Conservation (phyloP, 2,113 vertebrate species). For the Crotophaga sulcirostris region DNA sequence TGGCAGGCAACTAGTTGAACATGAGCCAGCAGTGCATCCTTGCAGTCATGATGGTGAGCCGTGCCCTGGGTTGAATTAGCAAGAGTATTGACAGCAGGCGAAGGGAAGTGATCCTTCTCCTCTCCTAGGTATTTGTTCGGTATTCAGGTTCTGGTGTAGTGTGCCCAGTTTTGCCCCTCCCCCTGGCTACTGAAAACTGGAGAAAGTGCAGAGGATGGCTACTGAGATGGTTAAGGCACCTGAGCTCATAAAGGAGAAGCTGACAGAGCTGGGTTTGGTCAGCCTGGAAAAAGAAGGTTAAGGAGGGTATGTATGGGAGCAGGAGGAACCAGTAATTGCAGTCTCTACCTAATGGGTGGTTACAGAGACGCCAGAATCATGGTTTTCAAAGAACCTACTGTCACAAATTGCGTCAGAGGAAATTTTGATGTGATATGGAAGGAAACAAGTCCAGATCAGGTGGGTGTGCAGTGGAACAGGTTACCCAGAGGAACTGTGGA, state of each 20-base stretch:
- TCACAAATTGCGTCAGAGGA: not conserved
- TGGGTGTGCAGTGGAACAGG: not conserved
- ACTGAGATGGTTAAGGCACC: not conserved
- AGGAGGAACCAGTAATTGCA: not conserved
- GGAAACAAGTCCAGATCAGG: not conserved
- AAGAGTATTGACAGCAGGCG: not conserved
- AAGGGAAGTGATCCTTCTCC: not conserved
- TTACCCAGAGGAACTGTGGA: not conserved
- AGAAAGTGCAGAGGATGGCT: not conserved
- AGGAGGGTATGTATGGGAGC: not conserved
- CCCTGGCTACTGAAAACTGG: not conserved
- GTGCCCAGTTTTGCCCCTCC: too few relatives aligned
- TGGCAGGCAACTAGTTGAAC: not conserved
- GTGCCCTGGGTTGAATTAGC: not conserved
- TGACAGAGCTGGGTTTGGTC: not conserved
- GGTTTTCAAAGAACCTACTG: not conserved
- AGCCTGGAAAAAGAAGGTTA: not conserved
- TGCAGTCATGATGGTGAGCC: not conserved
- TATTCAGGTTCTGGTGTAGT: not conserved
- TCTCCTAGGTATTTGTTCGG: not conserved
- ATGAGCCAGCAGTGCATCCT: not conserved
- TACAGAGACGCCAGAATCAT: not conserved
- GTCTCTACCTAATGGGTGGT: not conserved
- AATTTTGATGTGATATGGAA: not conserved
- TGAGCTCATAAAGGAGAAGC: not conserved